Conservation (phyloP, 2,797 vertebrate genomes). For the Chelonia mydas region DNA sequence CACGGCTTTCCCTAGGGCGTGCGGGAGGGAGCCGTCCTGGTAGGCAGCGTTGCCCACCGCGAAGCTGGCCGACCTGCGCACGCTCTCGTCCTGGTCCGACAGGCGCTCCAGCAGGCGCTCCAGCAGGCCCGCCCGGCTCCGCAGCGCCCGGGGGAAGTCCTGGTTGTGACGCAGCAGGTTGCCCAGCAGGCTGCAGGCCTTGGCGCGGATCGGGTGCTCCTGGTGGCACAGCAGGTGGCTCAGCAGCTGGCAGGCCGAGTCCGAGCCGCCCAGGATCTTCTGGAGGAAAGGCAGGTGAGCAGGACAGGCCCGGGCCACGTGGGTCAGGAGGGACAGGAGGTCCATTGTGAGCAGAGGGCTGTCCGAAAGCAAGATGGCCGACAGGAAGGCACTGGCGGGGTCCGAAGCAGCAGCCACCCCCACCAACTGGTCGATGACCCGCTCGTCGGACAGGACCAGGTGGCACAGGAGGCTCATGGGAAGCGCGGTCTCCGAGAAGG, state of each 20-base stretch:
- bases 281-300: constrained; percentile 74
- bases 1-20: constrained; percentile 59
- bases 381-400: constrained; percentile 68
- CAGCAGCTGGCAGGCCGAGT: constrained; percentile 76
- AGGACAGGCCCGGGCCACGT: constrained; percentile 74
- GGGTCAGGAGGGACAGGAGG: constrained; percentile 87
- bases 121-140: constrained; percentile 60
- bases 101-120: constrained; percentile 75
- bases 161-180: constrained; percentile 76
- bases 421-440: constrained; percentile 74
- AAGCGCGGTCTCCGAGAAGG: constrained; percentile 81
- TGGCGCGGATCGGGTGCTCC: constrained; percentile 83
- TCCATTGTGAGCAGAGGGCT: constrained; percentile 81
- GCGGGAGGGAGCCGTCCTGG: constrained; percentile 4
- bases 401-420: constrained; percentile 58
- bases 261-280: constrained; percentile 66
- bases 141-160: constrained; percentile 33
- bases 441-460: constrained; percentile 84
- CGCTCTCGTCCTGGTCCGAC: constrained; percentile 63
- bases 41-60: constrained; percentile 80
- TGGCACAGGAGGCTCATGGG: constrained; percentile 90
- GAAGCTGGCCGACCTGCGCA: constrained; percentile 79
- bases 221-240: constrained; percentile 80
- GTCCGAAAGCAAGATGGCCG: constrained; percentile 69
- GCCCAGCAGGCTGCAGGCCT: constrained; percentile 87